phyloP scores from a whole-genome alignment of 2,797 vertebrate genomes.

The Crossoptilon crossoptilon region DNA sequence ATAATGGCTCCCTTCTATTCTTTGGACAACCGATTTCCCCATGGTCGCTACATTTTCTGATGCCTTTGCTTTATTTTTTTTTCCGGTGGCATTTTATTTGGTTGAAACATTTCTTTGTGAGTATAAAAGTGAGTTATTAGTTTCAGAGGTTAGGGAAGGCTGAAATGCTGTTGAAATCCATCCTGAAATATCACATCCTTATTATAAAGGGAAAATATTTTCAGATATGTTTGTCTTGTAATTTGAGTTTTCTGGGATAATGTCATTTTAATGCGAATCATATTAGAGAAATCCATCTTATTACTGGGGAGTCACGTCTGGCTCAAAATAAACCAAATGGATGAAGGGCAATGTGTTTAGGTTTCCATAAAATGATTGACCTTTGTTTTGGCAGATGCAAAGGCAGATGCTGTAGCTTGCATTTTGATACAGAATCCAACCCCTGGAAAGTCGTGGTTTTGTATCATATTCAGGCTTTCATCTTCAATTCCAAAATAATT shows the following conservation, averaged over 20 bases:
- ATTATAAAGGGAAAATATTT: neutral
- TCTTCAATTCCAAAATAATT: slow-evolving; percentile 9
- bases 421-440: slow-evolving; percentile 3
- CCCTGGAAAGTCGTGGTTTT: neutral
- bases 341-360: slow-evolving; percentile 10
- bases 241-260: neutral
- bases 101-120: neutral
- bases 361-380: slow-evolving; percentile 32
- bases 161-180: neutral
- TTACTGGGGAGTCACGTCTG: neutral
- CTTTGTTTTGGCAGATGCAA: slow-evolving; percentile 52
- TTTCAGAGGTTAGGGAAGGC: neutral
- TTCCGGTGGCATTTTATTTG: neutral
- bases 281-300: neutral
- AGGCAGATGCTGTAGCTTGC: neutral
- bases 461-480: neutral
- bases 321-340: slow-evolving; percentile 24
- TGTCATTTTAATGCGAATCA: neutral
- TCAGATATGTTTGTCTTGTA: neutral
- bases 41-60: neutral
- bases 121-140: neutral
- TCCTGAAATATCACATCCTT: neutral
- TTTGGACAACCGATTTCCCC: neutral
- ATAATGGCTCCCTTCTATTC: too few species aligned
- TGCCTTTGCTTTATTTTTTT: neutral